Evolutionary conservation across 2,888 invertebrate species (phyloP).

Genomic region (Drosophila mulleri): DNA sequence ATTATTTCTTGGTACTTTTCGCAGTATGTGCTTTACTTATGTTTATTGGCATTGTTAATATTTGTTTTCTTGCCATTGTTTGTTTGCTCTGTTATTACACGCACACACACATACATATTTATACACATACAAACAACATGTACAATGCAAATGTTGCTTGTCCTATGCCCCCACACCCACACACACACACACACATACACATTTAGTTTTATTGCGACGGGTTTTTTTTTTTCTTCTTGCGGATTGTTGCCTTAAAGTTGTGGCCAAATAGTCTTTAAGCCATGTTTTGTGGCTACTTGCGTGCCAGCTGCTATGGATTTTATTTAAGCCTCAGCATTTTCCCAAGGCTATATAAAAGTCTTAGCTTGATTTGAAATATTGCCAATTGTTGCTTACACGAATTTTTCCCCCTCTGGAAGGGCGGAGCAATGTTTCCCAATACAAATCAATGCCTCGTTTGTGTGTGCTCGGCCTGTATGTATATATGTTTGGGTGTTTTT

Average conservation of each 20-base stretch:
- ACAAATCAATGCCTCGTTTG: constrained; percentile 22
- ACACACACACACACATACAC: constrained; percentile 27
- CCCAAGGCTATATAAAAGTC: constrained; percentile 23
- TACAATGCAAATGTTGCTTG: constrained; percentile 15
- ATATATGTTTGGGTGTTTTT: not conserved
- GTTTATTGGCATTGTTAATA: constrained; percentile 78
- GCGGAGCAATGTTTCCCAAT: constrained; percentile 12
- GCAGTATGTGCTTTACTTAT: constrained; percentile 53
- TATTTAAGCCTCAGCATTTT: constrained; percentile 22
- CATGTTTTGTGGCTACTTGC: constrained; percentile 26
- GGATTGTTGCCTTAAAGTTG: constrained; percentile 29
- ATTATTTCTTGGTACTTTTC: constrained; percentile 60
- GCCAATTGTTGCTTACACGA: constrained; percentile 21
- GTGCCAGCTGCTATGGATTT: constrained; percentile 27
- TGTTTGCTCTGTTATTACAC: constrained; percentile 56
- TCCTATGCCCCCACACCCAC: not conserved
- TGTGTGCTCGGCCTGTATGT: not conserved
- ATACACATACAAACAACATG: not conserved
- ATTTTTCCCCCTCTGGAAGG: not conserved
- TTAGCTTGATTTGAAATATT: constrained; percentile 34
- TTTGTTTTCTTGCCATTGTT: constrained; percentile 68
- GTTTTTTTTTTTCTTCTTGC: not conserved
- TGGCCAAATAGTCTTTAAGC: constrained; percentile 33
- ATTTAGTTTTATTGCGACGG: constrained; percentile 56
- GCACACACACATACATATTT: constrained; percentile 11